phyloP scores from a whole-genome alignment of 2,888 invertebrate species.

The Furcula furcula region DNA sequence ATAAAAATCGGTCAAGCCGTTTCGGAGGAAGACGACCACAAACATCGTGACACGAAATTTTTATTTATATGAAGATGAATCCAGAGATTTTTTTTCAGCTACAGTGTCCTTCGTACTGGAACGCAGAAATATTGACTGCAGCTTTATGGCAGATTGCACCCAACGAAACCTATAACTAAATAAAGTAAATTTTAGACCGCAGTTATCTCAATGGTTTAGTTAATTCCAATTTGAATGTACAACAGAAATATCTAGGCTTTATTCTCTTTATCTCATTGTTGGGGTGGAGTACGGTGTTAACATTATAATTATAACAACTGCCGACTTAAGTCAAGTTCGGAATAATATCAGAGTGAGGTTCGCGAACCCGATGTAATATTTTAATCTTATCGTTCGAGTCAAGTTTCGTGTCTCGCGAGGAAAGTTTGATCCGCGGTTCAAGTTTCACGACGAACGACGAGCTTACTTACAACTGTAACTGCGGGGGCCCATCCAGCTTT shows the following conservation, averaged over 20 bases:
- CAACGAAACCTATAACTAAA: too few species aligned
- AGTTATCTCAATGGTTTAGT: too few species aligned
- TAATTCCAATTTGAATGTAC: constrained; percentile 32
- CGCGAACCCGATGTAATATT: constrained; percentile 68
- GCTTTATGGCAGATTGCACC: too few species aligned
- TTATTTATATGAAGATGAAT: too few species aligned
- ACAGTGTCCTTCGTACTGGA: too few species aligned
- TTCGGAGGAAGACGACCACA: too few species aligned
- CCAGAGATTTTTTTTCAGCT: too few species aligned
- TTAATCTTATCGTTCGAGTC: constrained; percentile 75
- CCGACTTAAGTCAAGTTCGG: constrained; percentile 41
- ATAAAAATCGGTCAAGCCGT: too few species aligned
- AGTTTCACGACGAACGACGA: constrained; percentile 59
- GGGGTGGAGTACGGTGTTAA: constrained; percentile 36
- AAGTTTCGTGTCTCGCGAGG: constrained; percentile 70
- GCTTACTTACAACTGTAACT: constrained; percentile 62
- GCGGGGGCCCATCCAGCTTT: constrained; percentile 29
- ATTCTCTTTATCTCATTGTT: constrained; percentile 36
- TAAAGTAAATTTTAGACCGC: too few species aligned
- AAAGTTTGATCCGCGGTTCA: constrained; percentile 70
- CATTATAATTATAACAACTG: constrained; percentile 45
- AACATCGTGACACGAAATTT: too few species aligned
- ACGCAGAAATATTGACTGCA: too few species aligned
- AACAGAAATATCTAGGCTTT: constrained; percentile 32
- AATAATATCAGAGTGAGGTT: constrained; percentile 57